phyloP scores from a whole-genome alignment of 2,113 vertebrate species.

The Stigmatopora nigra region DNA sequence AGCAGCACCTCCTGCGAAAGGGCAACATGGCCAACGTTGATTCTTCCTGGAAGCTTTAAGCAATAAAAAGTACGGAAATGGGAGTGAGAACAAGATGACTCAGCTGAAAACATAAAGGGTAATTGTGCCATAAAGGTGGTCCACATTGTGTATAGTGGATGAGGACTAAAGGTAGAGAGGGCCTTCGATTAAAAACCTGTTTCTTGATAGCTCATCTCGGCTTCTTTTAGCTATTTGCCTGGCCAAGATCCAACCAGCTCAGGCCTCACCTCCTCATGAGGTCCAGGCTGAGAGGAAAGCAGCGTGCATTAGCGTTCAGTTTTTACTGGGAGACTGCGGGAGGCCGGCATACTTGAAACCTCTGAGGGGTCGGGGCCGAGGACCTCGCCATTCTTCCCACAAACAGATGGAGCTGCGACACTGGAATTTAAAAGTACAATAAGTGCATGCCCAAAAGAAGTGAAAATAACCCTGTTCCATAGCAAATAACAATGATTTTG shows the following conservation, averaged over 20 bases:
- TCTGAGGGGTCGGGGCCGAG: constrained; percentile 44
- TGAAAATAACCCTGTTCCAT: constrained; percentile 3
- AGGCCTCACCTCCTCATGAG: constrained; percentile 42
- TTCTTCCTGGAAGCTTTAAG: constrained; percentile 35
- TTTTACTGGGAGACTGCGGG: constrained; percentile 53
- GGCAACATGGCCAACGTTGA: constrained; percentile 25
- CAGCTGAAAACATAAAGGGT: constrained; percentile 35
- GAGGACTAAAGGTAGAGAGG: neutral
- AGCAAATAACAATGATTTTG: neutral
- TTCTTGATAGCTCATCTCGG: constrained; percentile 36
- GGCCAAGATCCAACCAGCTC: constrained; percentile 43
- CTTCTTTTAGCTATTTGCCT: constrained; percentile 45
- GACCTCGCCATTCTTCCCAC: constrained; percentile 49
- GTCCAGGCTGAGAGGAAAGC: constrained; percentile 56
- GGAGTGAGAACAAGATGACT: constrained; percentile 30
- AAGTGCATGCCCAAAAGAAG: constrained; percentile 3
- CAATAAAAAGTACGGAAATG: constrained; percentile 28
- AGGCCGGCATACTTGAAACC: constrained; percentile 53
- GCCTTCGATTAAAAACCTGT: constrained; percentile 3
- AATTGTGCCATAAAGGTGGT: constrained; percentile 33
- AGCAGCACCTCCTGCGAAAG: constrained; percentile 41
- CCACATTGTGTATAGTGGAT: constrained; percentile 1
- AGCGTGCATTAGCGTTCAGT: constrained; percentile 36
- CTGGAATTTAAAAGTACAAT: constrained; percentile 32
- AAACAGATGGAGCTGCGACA: constrained; percentile 50